Evolutionary conservation across 2,113 vertebrate genomes (phyloP).

Genomic region (Bambusicola thoracicus): DNA sequence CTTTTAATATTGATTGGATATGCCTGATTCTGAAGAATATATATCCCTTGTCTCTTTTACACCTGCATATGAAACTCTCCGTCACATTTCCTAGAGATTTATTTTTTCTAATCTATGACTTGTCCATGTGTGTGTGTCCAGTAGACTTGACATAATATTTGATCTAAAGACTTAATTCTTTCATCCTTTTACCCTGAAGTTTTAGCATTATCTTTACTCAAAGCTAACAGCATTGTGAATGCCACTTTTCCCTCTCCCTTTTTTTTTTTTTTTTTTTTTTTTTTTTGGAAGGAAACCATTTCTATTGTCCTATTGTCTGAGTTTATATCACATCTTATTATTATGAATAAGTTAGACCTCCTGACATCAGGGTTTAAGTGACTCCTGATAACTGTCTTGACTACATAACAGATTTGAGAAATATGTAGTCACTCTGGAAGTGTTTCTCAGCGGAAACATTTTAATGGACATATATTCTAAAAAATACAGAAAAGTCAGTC

Average conservation of each 20-base stretch:
- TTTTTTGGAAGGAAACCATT: neutral
- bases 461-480: neutral
- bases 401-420: neutral
- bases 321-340: neutral
- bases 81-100: neutral
- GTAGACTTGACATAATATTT: neutral
- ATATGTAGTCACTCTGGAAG: neutral
- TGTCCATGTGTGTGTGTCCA: too few species aligned
- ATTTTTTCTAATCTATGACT: neutral
- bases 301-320: neutral
- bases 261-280: neutral
- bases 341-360: neutral
- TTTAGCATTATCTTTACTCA: neutral
- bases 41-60: neutral
- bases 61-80: neutral
- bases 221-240: neutral
- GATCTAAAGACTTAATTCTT: neutral
- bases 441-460: neutral
- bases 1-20: neutral
- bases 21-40: neutral
- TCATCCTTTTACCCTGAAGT: neutral
- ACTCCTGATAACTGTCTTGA: neutral
- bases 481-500: neutral
- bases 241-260: neutral
- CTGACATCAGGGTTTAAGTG: neutral